These are phyloP conservation scores for Halichoeres trimaculatus DNA, from an alignment of 2,113 vertebrate species.

Conservation along the genomic window DNA sequence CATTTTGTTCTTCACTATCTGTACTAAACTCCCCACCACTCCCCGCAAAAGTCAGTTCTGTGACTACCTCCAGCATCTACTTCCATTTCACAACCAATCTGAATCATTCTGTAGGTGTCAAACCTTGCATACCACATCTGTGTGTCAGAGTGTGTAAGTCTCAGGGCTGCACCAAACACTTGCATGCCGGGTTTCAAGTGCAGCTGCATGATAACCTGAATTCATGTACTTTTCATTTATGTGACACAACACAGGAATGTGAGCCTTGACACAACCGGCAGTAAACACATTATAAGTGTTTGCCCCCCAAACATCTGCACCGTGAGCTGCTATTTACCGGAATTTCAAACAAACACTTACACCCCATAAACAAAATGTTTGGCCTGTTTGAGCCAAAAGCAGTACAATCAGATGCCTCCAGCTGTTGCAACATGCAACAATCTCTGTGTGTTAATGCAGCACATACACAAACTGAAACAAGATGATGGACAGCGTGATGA, in stretches of 20 bases:
- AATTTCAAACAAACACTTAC: slow-evolving; percentile 63
- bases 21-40: background rate
- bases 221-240: slow-evolving; percentile 1
- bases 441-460: slow-evolving; percentile 2
- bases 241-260: slow-evolving; percentile 42
- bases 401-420: background rate
- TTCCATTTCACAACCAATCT: background rate
- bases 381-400: slow-evolving; percentile 14
- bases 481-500: slow-evolving; percentile 7
- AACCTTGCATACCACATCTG: slow-evolving; percentile 1
- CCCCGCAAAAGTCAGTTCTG: background rate
- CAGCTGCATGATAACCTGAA: slow-evolving; percentile 16
- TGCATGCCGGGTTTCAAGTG: slow-evolving; percentile 15
- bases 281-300: slow-evolving; percentile 60
- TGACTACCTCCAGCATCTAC: background rate
- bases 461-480: slow-evolving; percentile 4
- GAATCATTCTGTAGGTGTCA: background rate
- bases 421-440: background rate
- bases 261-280: slow-evolving; percentile 29
- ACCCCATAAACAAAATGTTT: slow-evolving; percentile 58
- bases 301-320: slow-evolving; percentile 20
- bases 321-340: slow-evolving; percentile 59
- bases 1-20: background rate
- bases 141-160: background rate
- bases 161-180: background rate